Base-by-base conservation (phyloP, 2,113 vertebrate genomes). In the Nothoprocta perdicaria region DNA sequence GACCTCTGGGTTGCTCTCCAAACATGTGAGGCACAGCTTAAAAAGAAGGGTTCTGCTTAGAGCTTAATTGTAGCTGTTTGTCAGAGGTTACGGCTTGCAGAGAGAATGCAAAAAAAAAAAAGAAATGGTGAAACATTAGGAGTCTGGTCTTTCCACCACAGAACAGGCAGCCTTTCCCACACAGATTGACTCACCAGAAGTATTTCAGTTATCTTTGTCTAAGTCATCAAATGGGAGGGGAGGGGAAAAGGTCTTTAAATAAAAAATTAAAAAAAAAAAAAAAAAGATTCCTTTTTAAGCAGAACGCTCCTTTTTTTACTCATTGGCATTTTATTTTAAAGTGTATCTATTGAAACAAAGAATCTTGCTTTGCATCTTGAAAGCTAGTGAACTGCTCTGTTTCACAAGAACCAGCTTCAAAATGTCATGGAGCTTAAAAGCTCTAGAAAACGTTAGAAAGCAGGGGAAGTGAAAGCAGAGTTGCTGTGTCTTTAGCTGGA, bases 51-150 rank as follows among this genome's bases (percentile, higher is more conserved):
- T 72, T 43, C 68, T 80, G 50, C 62, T 22, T 48, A 24, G 17
- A n/a, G n/a, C 43, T 88, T 75, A 67, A 57, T 45, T 0, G 0
- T 57, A 35, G 43, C 52, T 40, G 14, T 87, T 87, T 92, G 63
- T 46, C 0, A 0, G n/a, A 69, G 45, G 45, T 61, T 66, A 69
- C 0, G 3, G 33, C 0, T 2, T 77, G 68, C 75, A 71, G 10
- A n/a, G 41, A 85, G n/a, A 35, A 43, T 14, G 35, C 40, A 55
- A 33, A 77, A 55, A 31, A 43, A 45, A 45, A 17, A 45, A 46
- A 45, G 43, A 45, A 12, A 8, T 3, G 12, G 1, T 84, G 38
- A 29, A 77, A 38, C 66, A 76, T 68, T 69, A 22, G 7, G 73
- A 80, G 24, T 50, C 1, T 35, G 12, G 0, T 77, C 23, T 71